Evolutionary conservation across 2,888 invertebrate genomes (phyloP).

Genomic region (Nomada ferruginata): DNA sequence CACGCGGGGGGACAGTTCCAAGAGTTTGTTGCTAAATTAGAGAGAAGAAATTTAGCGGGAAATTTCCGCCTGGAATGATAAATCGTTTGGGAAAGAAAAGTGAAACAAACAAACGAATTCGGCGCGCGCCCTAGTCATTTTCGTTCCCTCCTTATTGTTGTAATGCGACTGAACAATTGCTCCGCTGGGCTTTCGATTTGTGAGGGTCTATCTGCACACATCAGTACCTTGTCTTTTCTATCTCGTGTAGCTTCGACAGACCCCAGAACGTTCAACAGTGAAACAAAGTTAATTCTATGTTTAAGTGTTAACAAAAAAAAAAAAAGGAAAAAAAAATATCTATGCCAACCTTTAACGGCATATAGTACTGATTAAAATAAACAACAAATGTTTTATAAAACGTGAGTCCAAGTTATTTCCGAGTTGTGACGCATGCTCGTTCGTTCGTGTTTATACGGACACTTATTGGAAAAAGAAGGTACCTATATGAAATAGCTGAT

Average conservation of each 20-base stretch:
- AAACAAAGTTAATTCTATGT: too few species aligned
- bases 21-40: neutral
- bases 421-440: too few species aligned
- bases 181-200: constrained; percentile 8
- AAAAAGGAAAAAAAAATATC: too few species aligned
- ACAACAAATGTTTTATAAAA: too few species aligned
- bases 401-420: too few species aligned
- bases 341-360: too few species aligned
- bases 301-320: too few species aligned
- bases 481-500: too few species aligned
- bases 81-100: neutral
- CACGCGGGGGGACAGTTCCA: neutral
- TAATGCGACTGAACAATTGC: constrained; percentile 7
- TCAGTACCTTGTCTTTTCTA: neutral
- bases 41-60: neutral
- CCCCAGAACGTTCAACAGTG: too few species aligned
- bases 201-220: neutral
- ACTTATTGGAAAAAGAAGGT: too few species aligned
- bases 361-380: too few species aligned
- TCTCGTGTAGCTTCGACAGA: neutral
- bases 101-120: constrained; percentile 6
- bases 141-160: constrained; percentile 27
- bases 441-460: too few species aligned
- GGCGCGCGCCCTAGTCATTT: constrained; percentile 54
- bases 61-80: neutral